These are phyloP conservation scores for Antheraea yamamai DNA, from an alignment of 2,888 invertebrate species.

Conservation along the genomic window DNA sequence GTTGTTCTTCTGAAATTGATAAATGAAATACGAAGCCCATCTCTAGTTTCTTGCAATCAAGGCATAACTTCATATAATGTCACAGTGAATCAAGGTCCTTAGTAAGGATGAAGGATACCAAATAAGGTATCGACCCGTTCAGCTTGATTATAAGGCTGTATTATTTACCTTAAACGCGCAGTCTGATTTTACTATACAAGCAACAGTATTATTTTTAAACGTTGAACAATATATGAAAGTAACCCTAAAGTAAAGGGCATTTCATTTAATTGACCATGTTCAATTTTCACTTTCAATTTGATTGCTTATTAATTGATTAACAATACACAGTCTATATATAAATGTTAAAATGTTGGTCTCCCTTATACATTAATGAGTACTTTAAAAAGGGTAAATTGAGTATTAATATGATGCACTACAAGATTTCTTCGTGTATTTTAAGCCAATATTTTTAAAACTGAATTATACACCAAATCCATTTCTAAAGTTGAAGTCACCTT, in stretches of 20 bases:
- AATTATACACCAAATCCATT: neutral
- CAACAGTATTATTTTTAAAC: neutral
- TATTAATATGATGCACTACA: no score
- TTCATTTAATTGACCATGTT: no score
- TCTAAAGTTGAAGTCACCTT: neutral
- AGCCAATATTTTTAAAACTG: no score
- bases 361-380: no score
- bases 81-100: conserved; percentile 18
- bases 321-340: no score
- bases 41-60: conserved; percentile 13
- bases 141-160: conserved; percentile 11
- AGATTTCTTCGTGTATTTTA: no score
- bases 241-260: neutral
- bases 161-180: neutral
- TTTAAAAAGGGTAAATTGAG: no score
- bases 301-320: no score
- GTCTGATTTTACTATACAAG: neutral
- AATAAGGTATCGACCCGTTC: conserved; percentile 11
- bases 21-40: neutral
- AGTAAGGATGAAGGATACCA: conserved; percentile 19
- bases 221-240: neutral
- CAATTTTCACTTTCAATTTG: no score
- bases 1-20: neutral
- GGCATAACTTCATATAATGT: conserved; percentile 14
- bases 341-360: no score